Base-by-base conservation (phyloP, 2,888 invertebrate genomes). In the Melinaea menophilus region DNA sequence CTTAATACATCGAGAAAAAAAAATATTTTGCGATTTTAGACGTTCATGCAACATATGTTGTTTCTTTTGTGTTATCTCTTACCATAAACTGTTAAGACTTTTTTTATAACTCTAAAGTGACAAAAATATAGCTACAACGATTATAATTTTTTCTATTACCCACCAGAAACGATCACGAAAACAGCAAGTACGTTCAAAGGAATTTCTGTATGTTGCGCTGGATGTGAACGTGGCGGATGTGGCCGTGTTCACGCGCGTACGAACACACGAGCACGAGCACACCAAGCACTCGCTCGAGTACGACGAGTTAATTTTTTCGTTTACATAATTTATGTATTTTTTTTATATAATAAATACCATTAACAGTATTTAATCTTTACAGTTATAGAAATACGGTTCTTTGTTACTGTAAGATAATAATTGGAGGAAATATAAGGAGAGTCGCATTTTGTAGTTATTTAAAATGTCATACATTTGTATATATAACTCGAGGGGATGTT, bases 221-320 rank as follows among this genome's bases (percentile, higher is more conserved):
- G 84, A 78, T 74, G 77, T 73, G 48, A 86, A 87, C 66, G 88
- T 87, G 46, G 82, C 81, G n/a, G 87, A 86, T 55, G 85, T 84
- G 72, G 79, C 7, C 31, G 51, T n/a, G 12, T 2, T 5, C 9
- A 69, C 83, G 48, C 79, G 77, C 64, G 77, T 22, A 22, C 22
- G 22, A 22, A 22, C 22, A 22, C 22, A 22, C 22, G 22, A 22
- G 22, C 22, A 22, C 22, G 22, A 22, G 22, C 22, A 60, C 59
- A 66, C 68, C 5, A 37, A 56, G n/a, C 47, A 47, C 47, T n/a
- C 13, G 47, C 47, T 47, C 47, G 47, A 22, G 13, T 48, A 12
- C n/a, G 51, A 61, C 69, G 73, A 73, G 45, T 54, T 41, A 34
- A 54, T 62, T 57, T 57, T 61, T 12, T 11, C 46, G 46, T 48